Percentiles rank a stretch among this genome's conserved stretches.
Evolutionary conservation across 2,888 invertebrate species (phyloP).

Genomic region (Xestia ashworthii): DNA sequence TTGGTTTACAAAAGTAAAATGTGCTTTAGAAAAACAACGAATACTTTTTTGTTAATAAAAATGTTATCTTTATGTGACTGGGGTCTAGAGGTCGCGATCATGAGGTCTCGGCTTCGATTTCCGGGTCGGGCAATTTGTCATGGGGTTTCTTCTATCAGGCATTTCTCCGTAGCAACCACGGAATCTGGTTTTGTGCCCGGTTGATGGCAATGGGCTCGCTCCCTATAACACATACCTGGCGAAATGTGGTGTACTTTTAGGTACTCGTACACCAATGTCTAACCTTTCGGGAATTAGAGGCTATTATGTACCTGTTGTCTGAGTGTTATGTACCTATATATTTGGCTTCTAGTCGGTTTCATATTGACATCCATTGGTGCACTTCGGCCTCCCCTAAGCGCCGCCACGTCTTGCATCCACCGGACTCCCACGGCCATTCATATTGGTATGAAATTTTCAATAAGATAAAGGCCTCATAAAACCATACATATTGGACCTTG

Average conservation of each 20-base stretch:
- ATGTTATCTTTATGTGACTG: not conserved
- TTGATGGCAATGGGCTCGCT: too few relatives aligned
- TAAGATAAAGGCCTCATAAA: not conserved
- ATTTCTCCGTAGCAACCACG: too few relatives aligned
- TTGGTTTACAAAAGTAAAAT: not conserved
- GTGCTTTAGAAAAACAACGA: not conserved
- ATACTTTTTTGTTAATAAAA: not conserved
- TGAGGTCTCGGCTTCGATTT: too few relatives aligned
- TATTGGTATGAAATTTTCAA: constrained; percentile 1
- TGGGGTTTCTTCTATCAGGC: too few relatives aligned
- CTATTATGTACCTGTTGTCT: too few relatives aligned
- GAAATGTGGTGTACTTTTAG: too few relatives aligned
- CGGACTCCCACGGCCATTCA: not conserved
- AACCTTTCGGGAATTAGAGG: too few relatives aligned
- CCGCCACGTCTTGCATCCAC: not conserved
- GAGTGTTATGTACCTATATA: not conserved
- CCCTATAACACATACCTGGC: too few relatives aligned
- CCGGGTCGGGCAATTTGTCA: too few relatives aligned
- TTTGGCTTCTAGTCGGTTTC: not conserved
- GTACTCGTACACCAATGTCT: too few relatives aligned
- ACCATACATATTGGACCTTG: constrained; percentile 8
- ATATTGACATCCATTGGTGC: not conserved
- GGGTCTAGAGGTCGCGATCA: too few relatives aligned
- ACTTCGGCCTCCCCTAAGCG: not conserved
- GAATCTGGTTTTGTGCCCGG: too few relatives aligned